Evolutionary conservation across 2,888 invertebrate species (phyloP).

Genomic region (Anticlea derivata): DNA sequence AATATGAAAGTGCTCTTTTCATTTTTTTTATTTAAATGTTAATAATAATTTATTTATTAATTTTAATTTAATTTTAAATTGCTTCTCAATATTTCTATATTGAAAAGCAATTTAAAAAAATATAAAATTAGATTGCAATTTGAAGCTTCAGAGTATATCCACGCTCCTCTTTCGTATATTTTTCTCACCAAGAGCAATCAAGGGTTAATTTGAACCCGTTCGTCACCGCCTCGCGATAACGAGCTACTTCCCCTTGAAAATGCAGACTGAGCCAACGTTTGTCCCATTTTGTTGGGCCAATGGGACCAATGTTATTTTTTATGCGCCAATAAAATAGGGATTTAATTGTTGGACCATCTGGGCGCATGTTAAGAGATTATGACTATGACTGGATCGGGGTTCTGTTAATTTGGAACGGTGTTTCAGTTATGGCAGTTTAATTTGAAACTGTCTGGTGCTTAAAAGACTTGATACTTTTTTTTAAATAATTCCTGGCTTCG

Average conservation of each 20-base stretch:
- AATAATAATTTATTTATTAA: no score
- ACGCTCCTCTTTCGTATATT: slow-evolving; percentile 34
- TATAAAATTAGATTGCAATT: no score
- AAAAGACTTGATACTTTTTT: no score
- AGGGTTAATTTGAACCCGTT: slow-evolving; percentile 63
- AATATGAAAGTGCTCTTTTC: no score
- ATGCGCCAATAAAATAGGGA: slow-evolving; percentile 28
- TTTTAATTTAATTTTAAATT: no score
- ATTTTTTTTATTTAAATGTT: no score
- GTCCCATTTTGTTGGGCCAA: slow-evolving; percentile 28
- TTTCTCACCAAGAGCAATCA: slow-evolving; percentile 56
- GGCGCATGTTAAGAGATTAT: not conserved
- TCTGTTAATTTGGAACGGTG: not conserved
- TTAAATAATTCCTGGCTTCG: no score
- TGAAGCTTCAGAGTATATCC: no score
- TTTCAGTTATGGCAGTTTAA: not conserved
- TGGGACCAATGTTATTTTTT: slow-evolving; percentile 31
- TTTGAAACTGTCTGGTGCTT: not conserved
- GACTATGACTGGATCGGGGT: not conserved
- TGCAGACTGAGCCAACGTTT: slow-evolving; percentile 36
- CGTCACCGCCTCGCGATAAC: slow-evolving; percentile 52
- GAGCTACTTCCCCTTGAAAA: slow-evolving; percentile 55
- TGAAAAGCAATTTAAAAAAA: no score
- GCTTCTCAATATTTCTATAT: no score
- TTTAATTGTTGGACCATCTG: slow-evolving; percentile 33